These are phyloP conservation scores for Neofelis nebulosa DNA, from an alignment of 2,113 vertebrate species.

Conservation along the genomic window DNA sequence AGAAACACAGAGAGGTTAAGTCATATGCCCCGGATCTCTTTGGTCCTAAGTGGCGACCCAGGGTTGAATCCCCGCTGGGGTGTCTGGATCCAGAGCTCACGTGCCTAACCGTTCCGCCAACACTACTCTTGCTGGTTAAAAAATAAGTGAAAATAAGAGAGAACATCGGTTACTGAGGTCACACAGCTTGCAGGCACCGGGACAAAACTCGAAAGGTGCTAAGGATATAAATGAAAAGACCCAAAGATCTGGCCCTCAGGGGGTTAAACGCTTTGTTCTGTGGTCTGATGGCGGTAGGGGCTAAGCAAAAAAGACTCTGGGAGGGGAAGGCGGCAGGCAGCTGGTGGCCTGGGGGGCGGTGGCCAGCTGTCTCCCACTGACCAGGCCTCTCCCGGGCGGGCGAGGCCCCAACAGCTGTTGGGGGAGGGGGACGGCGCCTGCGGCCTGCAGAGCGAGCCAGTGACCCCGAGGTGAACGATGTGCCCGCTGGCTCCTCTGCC, in stretches of 20 bases:
- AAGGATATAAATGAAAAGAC: neutral
- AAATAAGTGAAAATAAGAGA: neutral
- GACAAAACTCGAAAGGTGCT: neutral
- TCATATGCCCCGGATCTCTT: neutral
- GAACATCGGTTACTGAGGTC: neutral
- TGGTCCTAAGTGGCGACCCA: neutral
- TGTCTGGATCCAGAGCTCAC: neutral
- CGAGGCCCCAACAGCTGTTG: conserved; percentile 61
- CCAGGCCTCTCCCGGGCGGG: neutral
- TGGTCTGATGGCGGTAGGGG: neutral
- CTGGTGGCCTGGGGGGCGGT: neutral
- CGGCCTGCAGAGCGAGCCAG: neutral
- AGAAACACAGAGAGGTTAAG: neutral
- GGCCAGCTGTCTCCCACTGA: conserved; percentile 65
- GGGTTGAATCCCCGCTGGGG: neutral
- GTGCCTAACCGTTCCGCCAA: neutral
- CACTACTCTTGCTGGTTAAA: neutral
- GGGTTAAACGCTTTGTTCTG: neutral
- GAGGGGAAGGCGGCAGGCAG: neutral
- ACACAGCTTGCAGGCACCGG: neutral
- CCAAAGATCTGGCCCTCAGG: neutral
- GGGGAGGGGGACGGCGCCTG: neutral
- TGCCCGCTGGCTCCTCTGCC: neutral
- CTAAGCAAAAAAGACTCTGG: neutral
- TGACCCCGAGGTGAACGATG: conserved; percentile 66